These are phyloP conservation scores for Caenorhabditis parvicauda DNA, from an alignment of 2,888 invertebrate genomes.

Conservation along the genomic window DNA sequence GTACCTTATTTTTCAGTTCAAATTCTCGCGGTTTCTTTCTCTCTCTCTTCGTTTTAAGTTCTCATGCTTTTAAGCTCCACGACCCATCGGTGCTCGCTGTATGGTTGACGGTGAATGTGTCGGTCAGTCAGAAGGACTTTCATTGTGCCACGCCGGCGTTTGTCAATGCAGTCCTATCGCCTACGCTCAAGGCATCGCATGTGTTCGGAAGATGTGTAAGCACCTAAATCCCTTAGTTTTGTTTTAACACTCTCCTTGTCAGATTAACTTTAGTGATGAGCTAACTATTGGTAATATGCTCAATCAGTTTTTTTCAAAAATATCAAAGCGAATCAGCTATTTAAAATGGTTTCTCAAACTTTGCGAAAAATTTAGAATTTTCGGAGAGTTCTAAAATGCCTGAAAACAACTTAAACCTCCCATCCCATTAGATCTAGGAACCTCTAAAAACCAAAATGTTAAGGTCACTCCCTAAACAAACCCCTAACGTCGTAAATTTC, in stretches of 20 bases:
- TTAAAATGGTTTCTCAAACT: too few species aligned
- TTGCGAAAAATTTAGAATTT: background rate
- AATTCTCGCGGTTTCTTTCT: too few species aligned
- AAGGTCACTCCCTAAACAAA: slow-evolving; percentile 4
- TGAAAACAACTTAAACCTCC: background rate
- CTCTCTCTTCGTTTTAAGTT: too few species aligned
- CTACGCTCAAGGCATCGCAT: slow-evolving; percentile 46
- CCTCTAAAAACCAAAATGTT: slow-evolving; percentile 3
- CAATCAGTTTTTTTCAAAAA: too few species aligned
- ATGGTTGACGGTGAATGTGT: slow-evolving; percentile 42
- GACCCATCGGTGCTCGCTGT: slow-evolving; percentile 48
- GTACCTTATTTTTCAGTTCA: too few species aligned
- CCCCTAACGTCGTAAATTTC: slow-evolving; percentile 1
- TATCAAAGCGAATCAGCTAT: too few species aligned
- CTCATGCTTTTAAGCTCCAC: slow-evolving; percentile 27
- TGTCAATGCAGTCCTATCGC: slow-evolving; percentile 52
- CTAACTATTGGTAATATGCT: too few species aligned
- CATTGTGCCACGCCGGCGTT: slow-evolving; percentile 45
- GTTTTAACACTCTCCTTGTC: too few species aligned
- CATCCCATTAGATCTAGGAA: background rate
- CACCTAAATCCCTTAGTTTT: too few species aligned
- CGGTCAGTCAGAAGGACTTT: slow-evolving; percentile 43
- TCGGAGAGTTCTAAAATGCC: background rate
- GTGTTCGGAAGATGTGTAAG: slow-evolving; percentile 42
- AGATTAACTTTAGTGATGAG: too few species aligned